Conservation (phyloP, 2,888 invertebrate species). For the Criorhina ranunculi region DNA sequence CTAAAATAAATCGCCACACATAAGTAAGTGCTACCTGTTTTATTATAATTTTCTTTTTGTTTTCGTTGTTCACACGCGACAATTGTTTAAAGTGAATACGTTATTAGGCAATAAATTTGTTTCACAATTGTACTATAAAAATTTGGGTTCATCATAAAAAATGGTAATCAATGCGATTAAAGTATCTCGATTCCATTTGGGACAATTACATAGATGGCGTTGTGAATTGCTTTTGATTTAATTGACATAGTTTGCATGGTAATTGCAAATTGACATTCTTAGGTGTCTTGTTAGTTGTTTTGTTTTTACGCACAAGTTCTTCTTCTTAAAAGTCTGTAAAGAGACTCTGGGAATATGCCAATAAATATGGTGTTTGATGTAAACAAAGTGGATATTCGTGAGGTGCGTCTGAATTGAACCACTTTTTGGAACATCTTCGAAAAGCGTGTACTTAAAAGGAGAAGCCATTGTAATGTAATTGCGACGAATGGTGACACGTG, state of each 20-base stretch:
- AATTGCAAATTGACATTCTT: slow-evolving; percentile 13
- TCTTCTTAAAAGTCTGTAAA: background rate
- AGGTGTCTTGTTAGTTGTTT: background rate
- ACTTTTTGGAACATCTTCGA: background rate
- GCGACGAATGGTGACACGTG: background rate
- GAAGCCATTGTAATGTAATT: background rate
- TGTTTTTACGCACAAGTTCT: slow-evolving; percentile 1
- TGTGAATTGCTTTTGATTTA: background rate
- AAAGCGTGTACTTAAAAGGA: background rate
- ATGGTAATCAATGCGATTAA: background rate
- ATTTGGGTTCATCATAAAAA: background rate
- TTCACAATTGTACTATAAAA: background rate
- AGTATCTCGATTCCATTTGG: background rate
- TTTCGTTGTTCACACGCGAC: background rate
- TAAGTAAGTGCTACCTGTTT: slow-evolving; percentile 10
- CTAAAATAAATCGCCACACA: background rate
- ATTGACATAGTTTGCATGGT: background rate
- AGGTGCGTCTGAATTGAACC: background rate
- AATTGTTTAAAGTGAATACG: background rate
- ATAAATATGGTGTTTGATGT: background rate
- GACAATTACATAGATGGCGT: background rate
- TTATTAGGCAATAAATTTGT: background rate
- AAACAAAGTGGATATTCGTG: background rate
- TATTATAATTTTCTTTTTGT: too few relatives aligned
- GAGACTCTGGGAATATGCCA: background rate